These are phyloP conservation scores for Lacerta bilineata DNA, from an alignment of 2,797 vertebrate genomes.

Conservation along the genomic window DNA sequence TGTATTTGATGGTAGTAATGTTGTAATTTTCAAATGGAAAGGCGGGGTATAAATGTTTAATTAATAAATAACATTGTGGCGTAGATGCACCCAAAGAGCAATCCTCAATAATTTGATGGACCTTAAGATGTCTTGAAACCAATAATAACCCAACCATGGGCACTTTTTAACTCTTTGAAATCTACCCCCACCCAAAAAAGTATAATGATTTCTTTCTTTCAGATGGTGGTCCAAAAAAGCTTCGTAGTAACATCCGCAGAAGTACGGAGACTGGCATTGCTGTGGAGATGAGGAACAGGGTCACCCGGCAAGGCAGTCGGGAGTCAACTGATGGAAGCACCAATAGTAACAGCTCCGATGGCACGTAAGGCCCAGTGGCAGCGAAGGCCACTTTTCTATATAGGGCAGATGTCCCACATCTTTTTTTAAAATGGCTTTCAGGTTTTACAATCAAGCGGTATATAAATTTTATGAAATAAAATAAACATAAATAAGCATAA, in stretches of 20 bases:
- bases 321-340: constrained; percentile 98
- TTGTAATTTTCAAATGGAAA: background rate
- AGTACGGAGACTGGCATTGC: constrained; percentile 99
- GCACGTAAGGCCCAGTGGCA: constrained; percentile 85
- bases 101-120: background rate
- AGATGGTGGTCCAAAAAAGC: constrained; percentile 96
- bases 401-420: background rate
- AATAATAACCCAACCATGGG: background rate
- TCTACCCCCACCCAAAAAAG: rapidly evolving
- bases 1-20: background rate
- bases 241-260: constrained; percentile 95
- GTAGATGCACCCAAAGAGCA: background rate
- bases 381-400: background rate
- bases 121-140: background rate
- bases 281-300: constrained; percentile 95
- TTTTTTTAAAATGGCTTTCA: too few relatives aligned
- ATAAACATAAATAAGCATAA: too few relatives aligned
- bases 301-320: constrained; percentile 95
- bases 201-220: constrained; percentile 44
- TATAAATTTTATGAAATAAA: too few relatives aligned
- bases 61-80: background rate
- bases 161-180: background rate
- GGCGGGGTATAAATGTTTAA: background rate
- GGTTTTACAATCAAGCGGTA: too few relatives aligned
- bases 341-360: constrained; percentile 98